Percentiles rank a stretch among this genome's conserved stretches.
phyloP scores from a whole-genome alignment of 2,888 invertebrate species.

The Drosophila anomalipes region DNA sequence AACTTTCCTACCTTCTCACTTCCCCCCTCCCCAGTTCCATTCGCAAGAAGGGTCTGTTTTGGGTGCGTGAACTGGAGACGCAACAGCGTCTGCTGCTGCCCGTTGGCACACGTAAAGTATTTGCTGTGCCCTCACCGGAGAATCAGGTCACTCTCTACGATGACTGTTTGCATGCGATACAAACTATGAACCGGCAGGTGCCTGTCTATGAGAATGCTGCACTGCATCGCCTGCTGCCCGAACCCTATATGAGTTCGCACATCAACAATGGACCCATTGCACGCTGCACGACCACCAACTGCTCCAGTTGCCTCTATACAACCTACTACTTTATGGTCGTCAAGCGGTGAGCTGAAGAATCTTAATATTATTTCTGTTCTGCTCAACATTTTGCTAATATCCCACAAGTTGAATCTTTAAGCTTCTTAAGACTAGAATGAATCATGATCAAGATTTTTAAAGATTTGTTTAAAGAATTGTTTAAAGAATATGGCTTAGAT shows the following conservation, averaged over 20 bases:
- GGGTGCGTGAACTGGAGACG: slow-evolving; percentile 82
- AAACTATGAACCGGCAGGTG: slow-evolving; percentile 72
- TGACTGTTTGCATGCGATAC: slow-evolving; percentile 81
- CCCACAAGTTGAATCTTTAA: not conserved
- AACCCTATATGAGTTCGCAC: slow-evolving; percentile 81
- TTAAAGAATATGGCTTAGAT: too few relatives aligned
- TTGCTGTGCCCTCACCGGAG: slow-evolving; percentile 76
- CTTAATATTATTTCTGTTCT: not conserved
- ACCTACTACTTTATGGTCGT: slow-evolving; percentile 84
- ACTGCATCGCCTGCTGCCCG: slow-evolving; percentile 76
- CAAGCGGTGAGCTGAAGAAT: slow-evolving; percentile 76
- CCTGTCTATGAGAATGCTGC: slow-evolving; percentile 79
- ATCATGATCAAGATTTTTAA: not conserved
- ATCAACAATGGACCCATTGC: slow-evolving; percentile 83
- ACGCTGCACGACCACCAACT: slow-evolving; percentile 82
- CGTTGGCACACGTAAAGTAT: slow-evolving; percentile 82
- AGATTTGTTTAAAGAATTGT: too few relatives aligned
- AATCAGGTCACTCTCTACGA: slow-evolving; percentile 83
- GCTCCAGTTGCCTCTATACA: slow-evolving; percentile 82
- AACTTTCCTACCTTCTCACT: not conserved
- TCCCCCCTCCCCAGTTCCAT: slow-evolving; percentile 37
- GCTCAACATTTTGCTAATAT: not conserved
- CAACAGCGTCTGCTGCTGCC: slow-evolving; percentile 80
- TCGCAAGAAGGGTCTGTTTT: slow-evolving; percentile 73
- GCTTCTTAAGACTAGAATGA: not conserved